Evolutionary conservation across 2,888 invertebrate species (phyloP).

Genomic region (Ophioninae sp.): DNA sequence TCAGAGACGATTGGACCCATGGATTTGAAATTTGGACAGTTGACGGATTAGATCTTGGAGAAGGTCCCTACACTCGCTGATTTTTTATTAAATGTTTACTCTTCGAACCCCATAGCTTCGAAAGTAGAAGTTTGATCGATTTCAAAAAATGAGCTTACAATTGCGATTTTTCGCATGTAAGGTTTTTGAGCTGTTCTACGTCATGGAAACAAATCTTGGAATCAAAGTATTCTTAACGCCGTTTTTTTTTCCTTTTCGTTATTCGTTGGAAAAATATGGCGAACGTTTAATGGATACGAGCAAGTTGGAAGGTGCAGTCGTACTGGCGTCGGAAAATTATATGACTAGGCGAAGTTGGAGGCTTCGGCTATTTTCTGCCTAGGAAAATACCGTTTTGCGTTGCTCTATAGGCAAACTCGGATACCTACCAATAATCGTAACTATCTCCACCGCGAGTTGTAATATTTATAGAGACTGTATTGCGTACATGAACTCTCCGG

Average conservation of each 20-base stretch:
- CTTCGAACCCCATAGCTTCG: too few relatives aligned
- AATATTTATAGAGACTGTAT: background rate
- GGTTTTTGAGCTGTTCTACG: too few relatives aligned
- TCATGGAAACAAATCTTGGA: too few relatives aligned
- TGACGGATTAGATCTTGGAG: too few relatives aligned
- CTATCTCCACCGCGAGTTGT: background rate
- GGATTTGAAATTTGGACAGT: too few relatives aligned
- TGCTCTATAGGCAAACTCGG: conserved; percentile 29
- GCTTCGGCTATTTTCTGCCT: conserved; percentile 25
- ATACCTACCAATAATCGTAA: conserved; percentile 3
- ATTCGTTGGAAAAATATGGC: background rate
- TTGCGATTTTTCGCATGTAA: too few relatives aligned
- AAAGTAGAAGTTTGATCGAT: too few relatives aligned
- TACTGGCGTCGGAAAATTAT: conserved; percentile 36
- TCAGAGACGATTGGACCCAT: too few relatives aligned
- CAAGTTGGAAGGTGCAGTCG: conserved; percentile 9
- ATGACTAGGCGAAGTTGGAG: background rate
- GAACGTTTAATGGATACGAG: background rate
- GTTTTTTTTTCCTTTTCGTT: background rate
- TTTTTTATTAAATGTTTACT: too few relatives aligned
- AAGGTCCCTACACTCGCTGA: too few relatives aligned
- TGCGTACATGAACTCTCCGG: background rate
- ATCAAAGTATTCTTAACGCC: background rate
- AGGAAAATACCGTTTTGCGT: conserved; percentile 8
- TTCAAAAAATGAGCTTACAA: too few relatives aligned